phyloP scores from a whole-genome alignment of 2,113 vertebrate genomes.

The Pachycephala philippinensis region DNA sequence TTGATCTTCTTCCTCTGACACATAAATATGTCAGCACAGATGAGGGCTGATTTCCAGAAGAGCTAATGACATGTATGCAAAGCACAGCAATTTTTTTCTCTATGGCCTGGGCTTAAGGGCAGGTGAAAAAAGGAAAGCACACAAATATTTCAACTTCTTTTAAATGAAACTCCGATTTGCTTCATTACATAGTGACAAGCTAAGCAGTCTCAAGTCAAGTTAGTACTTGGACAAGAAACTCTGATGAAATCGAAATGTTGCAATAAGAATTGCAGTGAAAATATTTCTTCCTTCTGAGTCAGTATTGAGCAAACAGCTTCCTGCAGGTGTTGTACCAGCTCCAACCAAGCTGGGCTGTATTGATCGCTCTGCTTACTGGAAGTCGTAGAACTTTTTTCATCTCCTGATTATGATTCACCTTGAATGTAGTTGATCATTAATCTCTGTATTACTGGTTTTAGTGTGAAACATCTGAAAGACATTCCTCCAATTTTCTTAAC shows the following conservation, averaged over 20 bases:
- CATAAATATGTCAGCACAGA: neutral
- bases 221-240: constrained; percentile 6
- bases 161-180: neutral
- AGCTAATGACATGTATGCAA: neutral
- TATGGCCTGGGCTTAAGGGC: neutral
- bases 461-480: neutral
- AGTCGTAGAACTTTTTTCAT: neutral
- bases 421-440: neutral
- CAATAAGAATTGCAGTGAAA: neutral
- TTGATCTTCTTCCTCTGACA: neutral
- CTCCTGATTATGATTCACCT: neutral
- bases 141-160: neutral
- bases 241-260: neutral
- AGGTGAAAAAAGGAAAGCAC: neutral
- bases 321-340: neutral
- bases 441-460: neutral
- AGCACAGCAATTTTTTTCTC: neutral
- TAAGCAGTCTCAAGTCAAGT: neutral
- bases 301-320: constrained; percentile 5
- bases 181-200: neutral
- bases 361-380: neutral
- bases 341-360: neutral
- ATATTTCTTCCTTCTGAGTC: constrained; percentile 28
- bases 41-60: neutral
- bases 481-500: neutral